Percentiles rank a stretch among this genome's conserved stretches.
phyloP scores from a whole-genome alignment of 1,140 invertebrate species.

The Listronotus bonariensis region DNA sequence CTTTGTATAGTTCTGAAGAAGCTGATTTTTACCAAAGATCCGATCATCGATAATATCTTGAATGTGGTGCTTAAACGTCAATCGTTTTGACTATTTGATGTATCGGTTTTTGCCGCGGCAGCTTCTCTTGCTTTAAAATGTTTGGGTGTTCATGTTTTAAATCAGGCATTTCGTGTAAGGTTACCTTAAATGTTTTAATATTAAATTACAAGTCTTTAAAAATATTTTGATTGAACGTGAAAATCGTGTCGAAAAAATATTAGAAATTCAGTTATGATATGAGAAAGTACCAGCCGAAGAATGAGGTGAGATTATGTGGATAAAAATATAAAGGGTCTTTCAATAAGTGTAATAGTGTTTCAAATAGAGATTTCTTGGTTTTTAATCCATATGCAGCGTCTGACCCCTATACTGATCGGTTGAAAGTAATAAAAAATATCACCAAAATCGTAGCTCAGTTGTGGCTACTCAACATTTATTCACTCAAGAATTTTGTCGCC shows the following conservation, averaged over 20 bases:
- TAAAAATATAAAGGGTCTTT: too few relatives aligned
- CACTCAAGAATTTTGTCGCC: too few relatives aligned
- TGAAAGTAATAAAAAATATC: too few relatives aligned
- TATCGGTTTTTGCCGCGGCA: conserved; percentile 33
- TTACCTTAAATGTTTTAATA: conserved; percentile 35
- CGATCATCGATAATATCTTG: conserved; percentile 31
- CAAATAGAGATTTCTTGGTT: too few relatives aligned
- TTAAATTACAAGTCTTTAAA: conserved; percentile 32
- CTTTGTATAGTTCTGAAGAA: conserved; percentile 11
- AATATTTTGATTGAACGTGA: conserved; percentile 32
- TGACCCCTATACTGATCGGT: too few relatives aligned
- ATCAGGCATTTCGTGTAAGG: conserved; percentile 16
- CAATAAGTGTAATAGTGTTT: too few relatives aligned
- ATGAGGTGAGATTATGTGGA: too few relatives aligned
- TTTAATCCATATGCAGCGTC: too few relatives aligned
- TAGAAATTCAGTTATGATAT: too few relatives aligned
- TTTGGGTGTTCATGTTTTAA: conserved; percentile 27
- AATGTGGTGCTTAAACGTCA: conserved; percentile 42
- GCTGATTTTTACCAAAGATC: conserved; percentile 13
- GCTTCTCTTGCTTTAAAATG: conserved; percentile 14
- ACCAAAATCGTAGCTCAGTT: too few relatives aligned
- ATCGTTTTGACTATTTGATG: conserved; percentile 43
- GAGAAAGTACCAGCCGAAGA: too few relatives aligned
- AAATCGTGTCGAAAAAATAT: background rate
- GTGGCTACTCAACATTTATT: too few relatives aligned